Base-by-base conservation (phyloP, 1,140 invertebrate genomes). In the Diploscapter pachys region DNA sequence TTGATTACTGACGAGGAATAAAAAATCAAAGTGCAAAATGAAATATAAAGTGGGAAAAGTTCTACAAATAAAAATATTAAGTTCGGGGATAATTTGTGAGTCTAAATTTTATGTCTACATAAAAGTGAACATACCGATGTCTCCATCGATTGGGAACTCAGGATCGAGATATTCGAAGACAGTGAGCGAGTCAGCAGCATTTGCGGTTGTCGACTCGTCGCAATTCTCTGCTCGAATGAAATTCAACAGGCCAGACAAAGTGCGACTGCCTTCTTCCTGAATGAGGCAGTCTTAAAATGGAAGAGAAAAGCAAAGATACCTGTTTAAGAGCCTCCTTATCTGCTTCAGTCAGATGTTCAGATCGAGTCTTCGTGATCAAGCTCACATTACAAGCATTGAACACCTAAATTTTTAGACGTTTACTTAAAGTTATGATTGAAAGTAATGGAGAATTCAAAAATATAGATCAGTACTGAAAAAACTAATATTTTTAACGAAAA, bases 301-400 rank as follows among this genome's bases (percentile, higher is more conserved):
- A 62, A 63, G 5, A 55, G 52, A 52, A 49, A 9, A 48, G 50
- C 56, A 55, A 55, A n/a, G 63, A 31, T 65, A 78, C 78, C 71
- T 79, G 71, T 9, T 80, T 66, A 3, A 78, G 59, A 62, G 65
- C 53, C 3, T 56, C 66, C 87, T 94, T 94, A 82, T 95, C 93
- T 50, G 90, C 89, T 78, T 91, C 91, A 2, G 91, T 91, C 79
- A 98, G 88, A 89, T 98, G 96, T 88, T 98, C 95, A 71, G 91
- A 91, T 77, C 96, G 89, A 0, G 94, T 96, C 89, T 94, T 95
- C 8, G 95, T 98, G 51, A 98, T 91, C 80, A 98, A 89, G 89
- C 98, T 93, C 51, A 98, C 95, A 88, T 98, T 98, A 80, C 91
- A 93, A 4, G 96, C 95, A 80, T 92, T 91, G 87, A 96, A 98